Conservation (phyloP, 2,797 vertebrate genomes). For the Discoglossus pictus region DNA sequence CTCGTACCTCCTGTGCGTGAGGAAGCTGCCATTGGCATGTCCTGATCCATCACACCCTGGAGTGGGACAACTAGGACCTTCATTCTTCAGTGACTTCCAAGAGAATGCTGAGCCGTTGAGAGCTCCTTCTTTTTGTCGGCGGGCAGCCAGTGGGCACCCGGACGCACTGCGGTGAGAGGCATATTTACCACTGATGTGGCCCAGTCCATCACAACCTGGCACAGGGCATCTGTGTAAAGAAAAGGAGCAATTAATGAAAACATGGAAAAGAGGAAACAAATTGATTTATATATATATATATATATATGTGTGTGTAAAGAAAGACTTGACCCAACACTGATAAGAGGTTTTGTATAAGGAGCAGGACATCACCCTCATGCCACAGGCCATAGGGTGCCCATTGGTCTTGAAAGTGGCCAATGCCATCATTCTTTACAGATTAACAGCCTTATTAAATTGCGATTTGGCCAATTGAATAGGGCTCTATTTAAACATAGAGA, state of each 20-base stretch:
- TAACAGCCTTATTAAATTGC: too few relatives aligned
- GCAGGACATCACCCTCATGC: too few relatives aligned
- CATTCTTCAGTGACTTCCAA: slow-evolving; percentile 95
- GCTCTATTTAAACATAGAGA: too few relatives aligned
- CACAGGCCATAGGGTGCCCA: too few relatives aligned
- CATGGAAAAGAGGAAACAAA: not conserved
- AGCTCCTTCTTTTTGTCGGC: slow-evolving; percentile 92
- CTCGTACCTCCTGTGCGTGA: slow-evolving; percentile 93
- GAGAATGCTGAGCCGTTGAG: slow-evolving; percentile 90
- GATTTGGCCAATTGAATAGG: too few relatives aligned
- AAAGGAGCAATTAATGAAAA: slow-evolving; percentile 21
- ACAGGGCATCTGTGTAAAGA: slow-evolving; percentile 85
- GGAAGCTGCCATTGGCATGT: slow-evolving; percentile 96
- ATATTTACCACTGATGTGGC: slow-evolving; percentile 97
- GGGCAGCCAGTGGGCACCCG: slow-evolving; percentile 90
- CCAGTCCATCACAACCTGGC: slow-evolving; percentile 93
- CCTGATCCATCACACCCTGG: slow-evolving; percentile 93
- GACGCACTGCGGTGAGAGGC: slow-evolving; percentile 96
- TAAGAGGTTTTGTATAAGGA: too few relatives aligned
- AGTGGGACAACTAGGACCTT: slow-evolving; percentile 92
- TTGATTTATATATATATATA: too few relatives aligned
- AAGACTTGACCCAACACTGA: too few relatives aligned
- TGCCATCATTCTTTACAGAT: too few relatives aligned
- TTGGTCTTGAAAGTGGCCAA: too few relatives aligned
- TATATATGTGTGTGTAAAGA: too few relatives aligned